Conservation (phyloP, 2,888 invertebrate species). For the Rotaria socialis region DNA sequence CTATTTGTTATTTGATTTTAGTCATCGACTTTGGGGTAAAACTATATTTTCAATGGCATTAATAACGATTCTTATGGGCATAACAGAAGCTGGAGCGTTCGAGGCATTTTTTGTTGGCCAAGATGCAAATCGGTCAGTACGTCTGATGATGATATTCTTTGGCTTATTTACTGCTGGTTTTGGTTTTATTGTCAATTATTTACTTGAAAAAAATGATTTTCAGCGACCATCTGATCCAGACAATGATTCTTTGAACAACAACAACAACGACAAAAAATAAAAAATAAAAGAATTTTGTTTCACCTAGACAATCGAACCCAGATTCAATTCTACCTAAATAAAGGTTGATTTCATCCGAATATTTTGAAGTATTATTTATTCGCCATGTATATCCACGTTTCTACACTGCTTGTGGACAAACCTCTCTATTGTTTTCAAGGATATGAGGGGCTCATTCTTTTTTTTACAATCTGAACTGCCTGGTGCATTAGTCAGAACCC, state of each 20-base stretch:
- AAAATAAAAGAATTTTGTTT: too few relatives aligned
- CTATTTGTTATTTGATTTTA: not conserved
- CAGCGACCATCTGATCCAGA: not conserved
- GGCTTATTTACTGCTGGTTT: conserved; percentile 69
- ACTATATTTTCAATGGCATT: conserved; percentile 70
- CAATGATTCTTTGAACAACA: not conserved
- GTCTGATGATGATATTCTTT: conserved; percentile 67
- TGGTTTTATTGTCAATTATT: conserved; percentile 68
- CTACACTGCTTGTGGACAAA: too few relatives aligned
- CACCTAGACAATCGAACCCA: too few relatives aligned
- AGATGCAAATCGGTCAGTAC: not conserved
- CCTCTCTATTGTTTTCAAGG: too few relatives aligned
- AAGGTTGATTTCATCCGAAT: too few relatives aligned
- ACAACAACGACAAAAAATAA: too few relatives aligned
- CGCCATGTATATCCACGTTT: too few relatives aligned
- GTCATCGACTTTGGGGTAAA: conserved; percentile 59
- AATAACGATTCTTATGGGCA: conserved; percentile 70
- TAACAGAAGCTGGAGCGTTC: conserved; percentile 69
- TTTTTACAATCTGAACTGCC: too few relatives aligned
- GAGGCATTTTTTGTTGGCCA: not conserved
- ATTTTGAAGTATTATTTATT: too few relatives aligned
- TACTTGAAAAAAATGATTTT: conserved; percentile 69
- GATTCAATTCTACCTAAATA: too few relatives aligned
- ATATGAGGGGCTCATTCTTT: too few relatives aligned
- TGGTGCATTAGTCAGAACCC: too few relatives aligned